Evolutionary conservation across 2,113 vertebrate species (phyloP).

Genomic region (Donacobius atricapilla): DNA sequence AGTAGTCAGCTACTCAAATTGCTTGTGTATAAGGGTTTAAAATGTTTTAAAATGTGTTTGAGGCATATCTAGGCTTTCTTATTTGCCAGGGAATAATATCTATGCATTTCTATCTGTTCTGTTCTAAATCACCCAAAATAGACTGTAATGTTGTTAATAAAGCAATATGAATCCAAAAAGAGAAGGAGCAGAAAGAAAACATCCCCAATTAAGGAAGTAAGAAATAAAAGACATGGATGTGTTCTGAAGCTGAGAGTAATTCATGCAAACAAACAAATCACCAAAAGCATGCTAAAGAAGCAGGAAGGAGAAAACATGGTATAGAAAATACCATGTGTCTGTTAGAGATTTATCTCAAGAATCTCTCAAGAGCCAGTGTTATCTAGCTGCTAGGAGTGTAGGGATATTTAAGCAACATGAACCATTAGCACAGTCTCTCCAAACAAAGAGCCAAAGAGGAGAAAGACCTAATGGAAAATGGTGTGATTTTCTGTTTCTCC

Average conservation of each 20-base stretch:
- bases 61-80: not conserved
- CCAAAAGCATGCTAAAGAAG: not conserved
- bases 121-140: conserved; percentile 29
- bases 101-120: not conserved
- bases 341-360: not conserved
- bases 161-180: not conserved
- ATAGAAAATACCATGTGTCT: not conserved
- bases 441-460: not conserved
- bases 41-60: not conserved
- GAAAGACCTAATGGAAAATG: not conserved
- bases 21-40: not conserved
- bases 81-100: not conserved
- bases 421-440: not conserved
- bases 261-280: conserved; percentile 10
- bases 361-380: not conserved
- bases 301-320: not conserved
- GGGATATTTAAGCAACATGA: not conserved
- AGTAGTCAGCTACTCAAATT: conserved; percentile 5
- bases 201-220: not conserved
- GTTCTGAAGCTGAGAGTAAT: not conserved
- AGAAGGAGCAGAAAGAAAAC: not conserved
- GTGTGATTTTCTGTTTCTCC: not conserved
- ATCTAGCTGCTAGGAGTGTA: not conserved
- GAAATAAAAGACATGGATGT: not conserved
- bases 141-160: conserved; percentile 2